A percentile compares a stretch with the other conserved stretches of the same genome.
Evolutionary conservation across 2,113 vertebrate species (phyloP).

Genomic region (Gracilinanus agilis): DNA sequence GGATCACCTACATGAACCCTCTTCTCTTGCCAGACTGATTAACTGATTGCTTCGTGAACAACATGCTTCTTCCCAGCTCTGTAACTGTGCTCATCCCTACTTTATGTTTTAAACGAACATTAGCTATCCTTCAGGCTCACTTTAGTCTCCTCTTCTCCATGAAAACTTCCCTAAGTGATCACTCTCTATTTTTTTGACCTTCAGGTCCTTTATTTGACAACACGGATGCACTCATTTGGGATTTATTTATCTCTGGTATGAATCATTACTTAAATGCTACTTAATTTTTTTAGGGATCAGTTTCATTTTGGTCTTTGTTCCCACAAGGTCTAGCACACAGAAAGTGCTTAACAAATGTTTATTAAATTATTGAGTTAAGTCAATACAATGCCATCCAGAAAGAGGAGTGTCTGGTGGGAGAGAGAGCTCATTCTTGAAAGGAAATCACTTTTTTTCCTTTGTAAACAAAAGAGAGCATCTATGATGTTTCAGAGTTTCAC

Average conservation of each 20-base stretch:
- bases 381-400: background rate
- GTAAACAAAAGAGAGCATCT: background rate
- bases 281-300: background rate
- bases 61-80: background rate
- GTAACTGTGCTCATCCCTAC: background rate
- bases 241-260: no score
- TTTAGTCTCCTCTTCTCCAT: no score
- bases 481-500: background rate
- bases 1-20: background rate
- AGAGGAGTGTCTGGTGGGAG: background rate
- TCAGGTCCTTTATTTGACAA: no score
- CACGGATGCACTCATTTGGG: no score
- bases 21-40: background rate
- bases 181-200: no score
- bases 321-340: background rate
- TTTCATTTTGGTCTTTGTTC: background rate
- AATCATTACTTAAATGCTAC: no score
- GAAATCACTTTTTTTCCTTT: background rate
- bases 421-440: background rate
- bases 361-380: background rate
- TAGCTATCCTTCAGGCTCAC: no score
- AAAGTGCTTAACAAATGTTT: background rate
- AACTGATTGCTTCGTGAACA: background rate
- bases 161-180: no score
- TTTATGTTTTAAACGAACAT: background rate